These are phyloP conservation scores for Paramuricea clavata DNA, from an alignment of 92 coral and sea anemone genomes.

Conservation along the genomic window DNA sequence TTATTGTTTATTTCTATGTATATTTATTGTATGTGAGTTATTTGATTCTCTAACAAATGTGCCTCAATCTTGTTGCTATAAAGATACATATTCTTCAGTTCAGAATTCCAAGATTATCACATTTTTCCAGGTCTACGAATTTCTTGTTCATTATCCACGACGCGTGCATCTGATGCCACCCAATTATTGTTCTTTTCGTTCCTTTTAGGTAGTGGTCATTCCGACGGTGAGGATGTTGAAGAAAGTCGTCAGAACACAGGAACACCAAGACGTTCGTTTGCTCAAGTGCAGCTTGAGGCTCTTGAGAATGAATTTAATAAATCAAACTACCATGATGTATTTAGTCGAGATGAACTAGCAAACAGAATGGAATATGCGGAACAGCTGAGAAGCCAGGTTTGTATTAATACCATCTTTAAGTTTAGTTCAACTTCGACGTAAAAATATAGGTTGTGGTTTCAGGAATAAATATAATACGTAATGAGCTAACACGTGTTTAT, in stretches of 20 bases:
- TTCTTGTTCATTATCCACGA: too few species aligned
- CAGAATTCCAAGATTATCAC: too few species aligned
- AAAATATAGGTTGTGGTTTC: too few species aligned
- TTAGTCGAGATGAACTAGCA: conserved; percentile 91
- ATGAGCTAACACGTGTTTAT: too few species aligned
- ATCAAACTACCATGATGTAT: conserved; percentile 97
- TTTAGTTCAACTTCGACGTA: too few species aligned
- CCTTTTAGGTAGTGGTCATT: conserved; percentile 43
- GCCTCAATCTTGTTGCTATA: too few species aligned
- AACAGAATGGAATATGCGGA: conserved; percentile 93
- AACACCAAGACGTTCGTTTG: conserved; percentile 83
- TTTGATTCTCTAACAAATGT: too few species aligned
- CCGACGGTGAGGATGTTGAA: conserved; percentile 48
- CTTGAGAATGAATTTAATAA: conserved; percentile 94
- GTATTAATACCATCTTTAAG: conserved; percentile 78
- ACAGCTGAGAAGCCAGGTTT: conserved; percentile 97
- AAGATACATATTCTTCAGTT: too few species aligned
- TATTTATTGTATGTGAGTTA: too few species aligned
- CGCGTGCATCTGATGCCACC: neutral
- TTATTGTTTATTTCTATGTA: too few species aligned
- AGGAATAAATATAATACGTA: too few species aligned
- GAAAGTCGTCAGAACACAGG: conserved; percentile 32
- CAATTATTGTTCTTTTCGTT: neutral
- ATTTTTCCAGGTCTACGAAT: too few species aligned
- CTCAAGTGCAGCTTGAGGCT: conserved; percentile 95